These are phyloP conservation scores for Leptopterna dolabrata DNA, from an alignment of 2,888 invertebrate genomes.

Conservation along the genomic window DNA sequence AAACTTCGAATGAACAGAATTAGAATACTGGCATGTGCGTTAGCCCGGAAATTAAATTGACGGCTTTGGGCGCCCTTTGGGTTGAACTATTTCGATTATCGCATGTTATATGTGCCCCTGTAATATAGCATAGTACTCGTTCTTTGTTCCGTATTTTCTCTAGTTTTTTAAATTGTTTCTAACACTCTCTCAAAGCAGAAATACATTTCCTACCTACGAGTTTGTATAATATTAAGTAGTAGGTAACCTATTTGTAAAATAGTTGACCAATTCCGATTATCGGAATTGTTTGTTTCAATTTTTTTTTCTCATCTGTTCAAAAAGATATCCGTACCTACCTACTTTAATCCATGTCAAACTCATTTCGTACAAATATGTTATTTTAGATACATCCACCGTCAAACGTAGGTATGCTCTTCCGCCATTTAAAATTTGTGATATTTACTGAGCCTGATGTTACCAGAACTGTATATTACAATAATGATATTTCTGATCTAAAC, in stretches of 20 bases:
- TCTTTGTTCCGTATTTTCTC: background rate
- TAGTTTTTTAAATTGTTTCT: background rate
- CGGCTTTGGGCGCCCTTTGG: background rate
- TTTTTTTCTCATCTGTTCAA: background rate
- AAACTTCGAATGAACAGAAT: too few species aligned
- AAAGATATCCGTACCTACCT: background rate
- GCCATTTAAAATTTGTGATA: background rate
- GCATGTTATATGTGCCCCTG: background rate
- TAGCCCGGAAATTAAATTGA: background rate
- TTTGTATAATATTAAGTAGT: background rate
- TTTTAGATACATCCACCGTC: background rate
- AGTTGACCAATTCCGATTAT: too few species aligned
- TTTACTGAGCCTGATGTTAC: conserved; percentile 7
- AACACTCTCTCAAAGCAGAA: background rate
- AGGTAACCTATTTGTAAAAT: too few species aligned
- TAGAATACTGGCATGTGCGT: background rate
- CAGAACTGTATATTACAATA: background rate
- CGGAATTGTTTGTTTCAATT: too few species aligned
- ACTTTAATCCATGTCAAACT: background rate
- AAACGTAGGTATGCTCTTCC: background rate
- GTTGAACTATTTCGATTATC: background rate
- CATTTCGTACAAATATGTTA: background rate
- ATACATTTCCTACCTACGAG: background rate
- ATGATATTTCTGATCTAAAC: background rate
- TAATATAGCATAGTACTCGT: background rate